These are phyloP conservation scores for Dasyornis broadbenti DNA, from an alignment of 2,113 vertebrate genomes.

Conservation along the genomic window DNA sequence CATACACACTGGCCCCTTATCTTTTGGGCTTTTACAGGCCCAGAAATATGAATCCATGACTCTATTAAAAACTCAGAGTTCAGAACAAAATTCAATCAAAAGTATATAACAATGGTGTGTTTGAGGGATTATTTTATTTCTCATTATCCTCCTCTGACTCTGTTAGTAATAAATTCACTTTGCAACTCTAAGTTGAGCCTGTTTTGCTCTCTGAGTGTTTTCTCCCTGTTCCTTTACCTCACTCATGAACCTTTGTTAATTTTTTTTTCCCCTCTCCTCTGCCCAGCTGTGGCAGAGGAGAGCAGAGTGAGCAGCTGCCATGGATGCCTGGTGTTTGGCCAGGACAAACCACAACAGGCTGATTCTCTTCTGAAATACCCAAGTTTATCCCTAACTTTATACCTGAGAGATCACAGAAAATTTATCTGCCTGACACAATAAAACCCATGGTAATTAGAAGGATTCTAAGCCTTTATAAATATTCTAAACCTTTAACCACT, in stretches of 20 bases:
- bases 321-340: too few species aligned
- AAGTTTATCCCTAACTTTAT: neutral
- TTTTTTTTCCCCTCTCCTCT: too few species aligned
- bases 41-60: neutral
- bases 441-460: neutral
- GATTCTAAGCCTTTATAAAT: slow-evolving; percentile 1
- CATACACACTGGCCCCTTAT: neutral
- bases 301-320: too few species aligned
- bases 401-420: neutral
- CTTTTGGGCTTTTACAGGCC: neutral
- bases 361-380: neutral
- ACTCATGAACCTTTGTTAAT: too few species aligned
- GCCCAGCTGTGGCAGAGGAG: too few species aligned
- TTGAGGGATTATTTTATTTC: too few species aligned
- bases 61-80: neutral
- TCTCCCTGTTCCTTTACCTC: too few species aligned
- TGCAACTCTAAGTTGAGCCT: too few species aligned
- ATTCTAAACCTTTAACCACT: neutral
- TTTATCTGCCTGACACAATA: neutral
- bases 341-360: neutral
- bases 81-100: neutral
- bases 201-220: too few species aligned
- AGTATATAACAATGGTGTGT: neutral
- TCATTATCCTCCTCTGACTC: too few species aligned
- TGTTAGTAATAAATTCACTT: too few species aligned